Conservation (phyloP, 2,113 vertebrate species). For the Spermophilus dauricus region DNA sequence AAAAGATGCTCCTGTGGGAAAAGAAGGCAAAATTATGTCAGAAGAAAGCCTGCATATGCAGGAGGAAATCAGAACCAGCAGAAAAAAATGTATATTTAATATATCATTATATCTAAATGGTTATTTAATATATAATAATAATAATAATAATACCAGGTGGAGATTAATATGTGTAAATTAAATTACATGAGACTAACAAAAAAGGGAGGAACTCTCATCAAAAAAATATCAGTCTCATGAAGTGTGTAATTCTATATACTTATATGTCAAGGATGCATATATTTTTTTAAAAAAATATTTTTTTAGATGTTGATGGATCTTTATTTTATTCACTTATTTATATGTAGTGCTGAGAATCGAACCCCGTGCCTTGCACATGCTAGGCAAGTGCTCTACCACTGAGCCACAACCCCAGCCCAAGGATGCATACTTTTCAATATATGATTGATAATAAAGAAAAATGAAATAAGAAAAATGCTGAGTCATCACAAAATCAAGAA, state of each 20-base stretch:
- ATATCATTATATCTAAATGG: not conserved
- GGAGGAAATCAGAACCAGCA: not conserved
- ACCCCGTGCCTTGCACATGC: no score
- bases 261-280: not conserved
- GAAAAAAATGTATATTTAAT: not conserved
- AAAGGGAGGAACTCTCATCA: not conserved
- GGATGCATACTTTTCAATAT: not conserved
- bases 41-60: not conserved
- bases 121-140: not conserved
- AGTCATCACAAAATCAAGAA: not conserved
- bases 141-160: not conserved
- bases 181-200: not conserved
- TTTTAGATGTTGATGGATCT: no score
- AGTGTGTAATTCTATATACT: not conserved
- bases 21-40: not conserved
- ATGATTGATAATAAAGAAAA: slow-evolving; percentile 5
- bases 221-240: not conserved
- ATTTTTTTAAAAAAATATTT: no score
- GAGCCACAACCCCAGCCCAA: no score
- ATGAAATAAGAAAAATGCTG: not conserved
- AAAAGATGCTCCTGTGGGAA: not conserved
- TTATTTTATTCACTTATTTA: no score
- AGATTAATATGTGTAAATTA: not conserved
- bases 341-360: no score
- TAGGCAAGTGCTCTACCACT: no score